These are phyloP conservation scores for Peromyscus polionotus DNA, from an alignment of 2,113 vertebrate species.

Conservation along the genomic window DNA sequence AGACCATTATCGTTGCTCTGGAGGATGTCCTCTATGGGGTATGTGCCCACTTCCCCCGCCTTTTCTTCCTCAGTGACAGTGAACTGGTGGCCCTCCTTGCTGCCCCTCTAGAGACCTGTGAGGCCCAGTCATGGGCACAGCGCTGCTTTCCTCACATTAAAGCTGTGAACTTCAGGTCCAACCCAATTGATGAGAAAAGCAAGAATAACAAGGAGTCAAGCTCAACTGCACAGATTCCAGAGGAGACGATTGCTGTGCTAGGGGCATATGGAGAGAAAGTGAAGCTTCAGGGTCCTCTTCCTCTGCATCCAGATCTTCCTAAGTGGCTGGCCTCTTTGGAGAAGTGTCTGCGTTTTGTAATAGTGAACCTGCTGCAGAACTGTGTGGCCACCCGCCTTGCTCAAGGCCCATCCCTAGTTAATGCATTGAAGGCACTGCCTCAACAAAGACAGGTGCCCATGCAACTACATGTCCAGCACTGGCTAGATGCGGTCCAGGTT, in stretches of 20 bases:
- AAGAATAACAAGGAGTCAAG: neutral
- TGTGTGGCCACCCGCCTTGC: constrained; percentile 81
- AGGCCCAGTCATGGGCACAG: constrained; percentile 84
- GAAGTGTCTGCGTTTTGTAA: constrained; percentile 81
- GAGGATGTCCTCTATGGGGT: constrained; percentile 82
- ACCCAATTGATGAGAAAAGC: neutral
- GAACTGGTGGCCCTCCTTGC: constrained; percentile 89
- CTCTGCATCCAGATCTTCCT: constrained; percentile 79
- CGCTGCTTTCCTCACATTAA: constrained; percentile 89
- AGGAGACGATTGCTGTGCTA: constrained; percentile 83
- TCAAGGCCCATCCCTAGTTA: constrained; percentile 28
- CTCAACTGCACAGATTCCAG: neutral
- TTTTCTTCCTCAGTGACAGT: constrained; percentile 91
- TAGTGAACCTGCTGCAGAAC: constrained; percentile 82
- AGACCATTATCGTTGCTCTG: constrained; percentile 86
- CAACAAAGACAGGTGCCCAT: neutral
- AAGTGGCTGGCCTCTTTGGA: constrained; percentile 90
- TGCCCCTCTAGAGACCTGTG: constrained; percentile 75
- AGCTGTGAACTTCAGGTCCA: constrained; percentile 78
- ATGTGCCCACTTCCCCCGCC: constrained; percentile 88
- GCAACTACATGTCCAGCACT: constrained; percentile 40
- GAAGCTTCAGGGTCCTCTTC: constrained; percentile 83
- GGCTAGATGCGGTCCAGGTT: constrained; percentile 80
- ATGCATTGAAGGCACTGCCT: constrained; percentile 42
- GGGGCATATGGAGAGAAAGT: constrained; percentile 87